Conservation (phyloP, 2,888 invertebrate species). For the Lithophane ornitopus region DNA sequence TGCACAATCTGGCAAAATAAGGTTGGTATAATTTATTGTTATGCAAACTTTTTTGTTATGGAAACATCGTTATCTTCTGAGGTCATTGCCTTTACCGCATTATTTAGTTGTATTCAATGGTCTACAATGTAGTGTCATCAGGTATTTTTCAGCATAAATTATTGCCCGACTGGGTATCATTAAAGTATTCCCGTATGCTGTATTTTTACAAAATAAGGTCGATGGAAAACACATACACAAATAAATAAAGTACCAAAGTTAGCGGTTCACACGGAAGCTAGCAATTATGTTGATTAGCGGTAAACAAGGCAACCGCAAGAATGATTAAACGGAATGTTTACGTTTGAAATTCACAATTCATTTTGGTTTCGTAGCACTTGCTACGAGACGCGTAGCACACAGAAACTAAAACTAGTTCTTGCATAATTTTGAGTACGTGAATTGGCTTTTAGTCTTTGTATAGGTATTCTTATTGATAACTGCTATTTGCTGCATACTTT, state of each 20-base stretch:
- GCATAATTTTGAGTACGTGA: background rate
- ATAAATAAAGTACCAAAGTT: slow-evolving; percentile 12
- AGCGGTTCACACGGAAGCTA: slow-evolving; percentile 41
- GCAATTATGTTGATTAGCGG: slow-evolving; percentile 51
- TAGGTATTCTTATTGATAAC: background rate
- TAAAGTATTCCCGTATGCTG: too few species aligned
- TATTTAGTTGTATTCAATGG: background rate
- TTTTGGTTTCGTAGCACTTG: slow-evolving; percentile 35
- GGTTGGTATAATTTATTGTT: background rate
- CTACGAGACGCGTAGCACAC: slow-evolving; percentile 39
- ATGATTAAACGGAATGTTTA: slow-evolving; percentile 38
- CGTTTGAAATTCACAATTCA: slow-evolving; percentile 21
- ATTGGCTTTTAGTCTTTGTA: background rate
- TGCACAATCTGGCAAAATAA: slow-evolving; percentile 73
- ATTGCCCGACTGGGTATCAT: too few species aligned
- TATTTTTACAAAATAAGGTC: background rate
- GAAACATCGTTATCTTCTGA: background rate
- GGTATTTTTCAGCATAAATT: background rate
- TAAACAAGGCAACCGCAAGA: slow-evolving; percentile 23
- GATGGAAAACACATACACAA: background rate
- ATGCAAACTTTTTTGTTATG: background rate
- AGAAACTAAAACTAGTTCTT: background rate
- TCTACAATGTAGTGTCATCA: background rate
- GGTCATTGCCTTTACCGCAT: background rate
- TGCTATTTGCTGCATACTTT: background rate